These are phyloP conservation scores for Parotia lawesii DNA, from an alignment of 2,113 vertebrate genomes.

Conservation along the genomic window DNA sequence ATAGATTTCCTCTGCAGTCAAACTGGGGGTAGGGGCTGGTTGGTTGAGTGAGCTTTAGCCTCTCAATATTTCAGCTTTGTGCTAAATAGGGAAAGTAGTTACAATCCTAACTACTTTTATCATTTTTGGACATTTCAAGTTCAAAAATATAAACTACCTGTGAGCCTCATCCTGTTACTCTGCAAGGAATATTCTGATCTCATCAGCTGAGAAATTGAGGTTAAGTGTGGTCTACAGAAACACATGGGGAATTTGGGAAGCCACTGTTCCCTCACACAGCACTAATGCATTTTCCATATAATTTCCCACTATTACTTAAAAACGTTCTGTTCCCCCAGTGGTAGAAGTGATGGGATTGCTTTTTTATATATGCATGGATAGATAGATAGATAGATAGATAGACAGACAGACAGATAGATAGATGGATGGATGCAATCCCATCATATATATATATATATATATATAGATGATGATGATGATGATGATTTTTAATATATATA, in stretches of 20 bases:
- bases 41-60: not conserved
- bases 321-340: not conserved
- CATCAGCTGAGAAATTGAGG: not conserved
- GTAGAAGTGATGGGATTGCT: not conserved
- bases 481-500: too few relatives aligned
- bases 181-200: not conserved
- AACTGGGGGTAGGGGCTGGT: not conserved
- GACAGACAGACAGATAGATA: not conserved
- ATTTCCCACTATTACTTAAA: not conserved
- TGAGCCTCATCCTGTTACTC: not conserved
- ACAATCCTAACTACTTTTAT: not conserved
- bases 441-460: not conserved
- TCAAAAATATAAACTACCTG: not conserved
- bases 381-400: not conserved
- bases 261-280: not conserved
- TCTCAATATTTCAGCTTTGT: not conserved
- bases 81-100: not conserved
- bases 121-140: not conserved
- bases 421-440: not conserved
- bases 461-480: not conserved
- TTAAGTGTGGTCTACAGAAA: not conserved
- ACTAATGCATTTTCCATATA: not conserved
- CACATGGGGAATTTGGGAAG: not conserved
- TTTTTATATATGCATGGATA: not conserved
- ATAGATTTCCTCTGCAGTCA: conserved; percentile 35